phyloP scores from a whole-genome alignment of 2,113 vertebrate species.

The Rhineura floridana region DNA sequence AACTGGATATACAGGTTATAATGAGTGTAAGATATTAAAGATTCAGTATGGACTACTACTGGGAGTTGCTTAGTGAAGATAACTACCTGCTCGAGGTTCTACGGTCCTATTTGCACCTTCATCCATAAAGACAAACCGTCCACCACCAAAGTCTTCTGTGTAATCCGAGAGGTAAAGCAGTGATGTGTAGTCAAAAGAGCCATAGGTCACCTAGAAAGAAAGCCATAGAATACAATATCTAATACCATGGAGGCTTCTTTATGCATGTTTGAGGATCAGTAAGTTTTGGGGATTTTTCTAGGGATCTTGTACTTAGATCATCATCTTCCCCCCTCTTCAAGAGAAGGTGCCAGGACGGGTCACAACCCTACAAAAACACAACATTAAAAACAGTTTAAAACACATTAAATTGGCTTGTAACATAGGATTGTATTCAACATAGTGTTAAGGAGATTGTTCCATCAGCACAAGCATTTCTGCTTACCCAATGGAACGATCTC shows the following conservation, averaged over 20 bases:
- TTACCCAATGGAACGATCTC: too few species aligned
- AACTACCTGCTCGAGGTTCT: conserved; percentile 88
- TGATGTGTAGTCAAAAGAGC: conserved; percentile 96
- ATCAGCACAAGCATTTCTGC: too few species aligned
- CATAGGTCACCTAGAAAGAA: conserved; percentile 87
- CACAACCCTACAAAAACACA: too few species aligned
- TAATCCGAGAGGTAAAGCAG: conserved; percentile 95
- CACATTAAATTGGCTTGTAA: background rate
- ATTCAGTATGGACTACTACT: background rate
- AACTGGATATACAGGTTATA: background rate
- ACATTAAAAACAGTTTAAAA: background rate
- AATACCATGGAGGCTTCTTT: background rate
- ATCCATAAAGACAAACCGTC: conserved; percentile 93
- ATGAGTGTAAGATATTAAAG: background rate
- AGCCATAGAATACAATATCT: background rate
- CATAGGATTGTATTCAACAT: too few species aligned
- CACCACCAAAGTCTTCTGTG: conserved; percentile 86
- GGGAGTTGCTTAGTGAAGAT: background rate
- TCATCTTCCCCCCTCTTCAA: too few species aligned
- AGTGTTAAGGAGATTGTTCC: too few species aligned
- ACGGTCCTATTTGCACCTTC: conserved; percentile 85
- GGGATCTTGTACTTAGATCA: background rate
- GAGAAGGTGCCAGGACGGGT: too few species aligned
- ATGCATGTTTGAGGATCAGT: too few species aligned
- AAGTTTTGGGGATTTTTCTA: background rate